A percentile compares a stretch with the other conserved stretches of the same genome.
Conservation (phyloP, 2,113 vertebrate genomes). For the Bubalus kerabau region DNA sequence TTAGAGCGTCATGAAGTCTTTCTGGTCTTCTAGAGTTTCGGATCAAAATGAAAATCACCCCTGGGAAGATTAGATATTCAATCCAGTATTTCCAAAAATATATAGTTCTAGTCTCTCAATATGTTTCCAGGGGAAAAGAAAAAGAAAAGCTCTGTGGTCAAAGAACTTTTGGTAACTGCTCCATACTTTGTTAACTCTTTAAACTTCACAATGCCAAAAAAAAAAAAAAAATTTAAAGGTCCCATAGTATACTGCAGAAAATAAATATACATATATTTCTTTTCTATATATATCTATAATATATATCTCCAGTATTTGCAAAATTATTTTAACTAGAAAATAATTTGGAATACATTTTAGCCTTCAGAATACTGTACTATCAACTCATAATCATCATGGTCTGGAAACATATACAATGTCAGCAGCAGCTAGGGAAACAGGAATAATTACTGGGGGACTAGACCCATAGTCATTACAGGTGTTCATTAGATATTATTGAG, state of each 20-base stretch:
- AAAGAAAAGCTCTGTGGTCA: background rate
- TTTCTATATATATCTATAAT: background rate
- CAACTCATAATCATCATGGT: background rate
- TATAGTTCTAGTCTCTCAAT: background rate
- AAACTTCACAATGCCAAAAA: background rate
- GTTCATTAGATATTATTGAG: background rate
- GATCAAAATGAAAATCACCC: background rate
- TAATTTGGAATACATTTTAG: background rate
- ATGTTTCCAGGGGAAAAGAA: background rate
- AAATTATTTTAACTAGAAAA: conserved; percentile 10
- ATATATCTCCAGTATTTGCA: background rate
- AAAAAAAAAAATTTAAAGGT: background rate
- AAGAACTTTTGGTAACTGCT: background rate
- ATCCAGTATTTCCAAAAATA: background rate
- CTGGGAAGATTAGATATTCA: background rate
- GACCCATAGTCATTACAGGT: background rate
- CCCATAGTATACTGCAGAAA: background rate
- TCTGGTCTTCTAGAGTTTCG: background rate
- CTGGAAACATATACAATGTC: background rate
- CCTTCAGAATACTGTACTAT: background rate
- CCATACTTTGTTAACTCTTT: background rate
- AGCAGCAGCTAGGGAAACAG: background rate
- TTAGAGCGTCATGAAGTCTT: background rate
- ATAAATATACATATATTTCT: background rate
- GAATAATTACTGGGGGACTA: background rate